These are phyloP conservation scores for Oscheius sp. DNA, from an alignment of 2,888 invertebrate genomes.

Conservation along the genomic window DNA sequence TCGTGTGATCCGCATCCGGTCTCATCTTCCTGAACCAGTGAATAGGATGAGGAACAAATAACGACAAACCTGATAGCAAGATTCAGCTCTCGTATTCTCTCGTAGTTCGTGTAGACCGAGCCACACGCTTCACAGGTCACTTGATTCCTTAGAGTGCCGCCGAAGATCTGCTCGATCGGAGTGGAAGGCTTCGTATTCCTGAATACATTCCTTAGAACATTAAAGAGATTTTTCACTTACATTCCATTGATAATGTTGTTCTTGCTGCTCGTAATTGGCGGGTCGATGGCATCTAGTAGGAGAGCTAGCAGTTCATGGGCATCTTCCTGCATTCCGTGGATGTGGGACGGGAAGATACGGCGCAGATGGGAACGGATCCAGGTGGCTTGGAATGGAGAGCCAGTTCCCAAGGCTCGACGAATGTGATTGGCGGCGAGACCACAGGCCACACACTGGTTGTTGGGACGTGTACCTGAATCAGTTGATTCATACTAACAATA, in stretches of 20 bases:
- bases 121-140: constrained; percentile 56
- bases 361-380: not conserved
- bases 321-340: constrained; percentile 62
- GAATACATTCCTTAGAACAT: not conserved
- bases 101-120: constrained; percentile 53
- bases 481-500: not conserved
- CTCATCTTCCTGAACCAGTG: constrained; percentile 7
- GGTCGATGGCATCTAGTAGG: constrained; percentile 62
- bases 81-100: constrained; percentile 66
- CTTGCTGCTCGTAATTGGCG: constrained; percentile 22
- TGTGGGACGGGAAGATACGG: constrained; percentile 49
- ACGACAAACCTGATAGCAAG: constrained; percentile 41
- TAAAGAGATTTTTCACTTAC: not conserved
- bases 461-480: constrained; percentile 35
- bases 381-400: not conserved
- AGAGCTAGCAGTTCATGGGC: constrained; percentile 66
- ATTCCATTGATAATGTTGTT: constrained; percentile 21
- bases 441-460: constrained; percentile 37
- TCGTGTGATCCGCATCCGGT: constrained; percentile 17
- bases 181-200: constrained; percentile 52
- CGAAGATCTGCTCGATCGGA: constrained; percentile 67
- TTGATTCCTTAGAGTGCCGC: constrained; percentile 61
- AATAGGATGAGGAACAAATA: no score
- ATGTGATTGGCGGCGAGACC: constrained; percentile 31
- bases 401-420: not conserved